Conservation (phyloP, 2,797 vertebrate species). For the Jordanella pulchra region DNA sequence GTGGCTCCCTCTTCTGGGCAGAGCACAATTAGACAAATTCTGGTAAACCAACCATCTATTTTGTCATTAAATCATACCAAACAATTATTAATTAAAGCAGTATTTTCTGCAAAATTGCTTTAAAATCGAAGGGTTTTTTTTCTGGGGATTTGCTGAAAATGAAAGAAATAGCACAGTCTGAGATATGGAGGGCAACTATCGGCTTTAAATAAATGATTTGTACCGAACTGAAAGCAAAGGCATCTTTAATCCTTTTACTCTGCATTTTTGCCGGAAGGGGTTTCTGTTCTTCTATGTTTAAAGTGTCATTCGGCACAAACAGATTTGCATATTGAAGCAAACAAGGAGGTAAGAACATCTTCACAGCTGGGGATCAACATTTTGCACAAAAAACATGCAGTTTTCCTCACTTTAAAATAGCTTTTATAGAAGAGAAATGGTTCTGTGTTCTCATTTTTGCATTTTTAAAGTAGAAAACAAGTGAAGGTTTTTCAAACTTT, state of each 20-base stretch:
- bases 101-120: not conserved
- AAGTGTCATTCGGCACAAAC: rapidly evolving
- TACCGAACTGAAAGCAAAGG: constrained; percentile 15
- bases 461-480: no score
- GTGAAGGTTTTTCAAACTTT: no score
- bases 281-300: not conserved
- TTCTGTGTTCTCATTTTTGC: no score
- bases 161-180: not conserved
- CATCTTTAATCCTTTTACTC: constrained; percentile 23
- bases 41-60: not conserved
- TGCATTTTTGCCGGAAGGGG: constrained; percentile 15
- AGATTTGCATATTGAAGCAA: constrained; percentile 34
- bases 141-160: not conserved
- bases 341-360: constrained; percentile 9
- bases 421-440: not conserved
- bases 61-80: not conserved
- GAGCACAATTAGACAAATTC: not conserved
- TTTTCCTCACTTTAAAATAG: not conserved
- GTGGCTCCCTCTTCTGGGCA: constrained; percentile 55
- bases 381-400: not conserved
- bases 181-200: constrained; percentile 5
- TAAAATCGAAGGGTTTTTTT: not conserved
- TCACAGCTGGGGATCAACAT: not conserved
- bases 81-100: not conserved
- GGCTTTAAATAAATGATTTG: constrained; percentile 4